Evolutionary conservation across 2,113 vertebrate genomes (phyloP), one percentile per base, ranked within the genome.

Genomic region (Oceanites oceanicus): DNA sequence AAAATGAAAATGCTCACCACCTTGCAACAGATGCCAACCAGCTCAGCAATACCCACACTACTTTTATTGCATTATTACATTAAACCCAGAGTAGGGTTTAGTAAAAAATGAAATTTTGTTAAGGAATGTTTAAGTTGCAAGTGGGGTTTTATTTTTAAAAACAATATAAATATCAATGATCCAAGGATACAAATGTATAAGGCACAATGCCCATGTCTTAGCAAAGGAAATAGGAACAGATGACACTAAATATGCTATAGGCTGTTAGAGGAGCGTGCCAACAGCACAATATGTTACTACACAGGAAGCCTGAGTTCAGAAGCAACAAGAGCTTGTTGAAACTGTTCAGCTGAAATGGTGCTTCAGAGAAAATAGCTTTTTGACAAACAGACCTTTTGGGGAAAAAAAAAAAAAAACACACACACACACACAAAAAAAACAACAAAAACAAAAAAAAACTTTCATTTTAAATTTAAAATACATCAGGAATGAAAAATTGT

Each of bases 161-260:
- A 92, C 86, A 91, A 68, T 63, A 74, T 94, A 79, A 80, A 88
- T 83, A 66, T 50, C 15, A 42, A 10, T 45, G 45, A 83, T 66
- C 10, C 52, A 67, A 92, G 44, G 76, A 65, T 94, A 94, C 86
- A 89, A 90, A 94, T 42, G 62, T 71, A 84, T 78, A 70, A 96
- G 90, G 82, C 94, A 86, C 25, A n/a, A 88, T 68, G 80, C 18
- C 40, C 16, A 44, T 25, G 73, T 87, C 80, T 91, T 68, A 87
- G 61, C 13, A 44, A 71, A 92, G 49, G 88, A 96, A 97, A 81
- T 18, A 34, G 83, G 80, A 96, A 95, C 92, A 97, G 96, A 96
- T 86, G 88, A 97, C 53, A 83, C 81, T 90, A 96, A 96, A 95
- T 95, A 96, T 88, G 94, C 92, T 96, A 13, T 93, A 87, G 40